Base-by-base conservation (phyloP, 2,113 vertebrate genomes). In the Anoplopoma fimbria region DNA sequence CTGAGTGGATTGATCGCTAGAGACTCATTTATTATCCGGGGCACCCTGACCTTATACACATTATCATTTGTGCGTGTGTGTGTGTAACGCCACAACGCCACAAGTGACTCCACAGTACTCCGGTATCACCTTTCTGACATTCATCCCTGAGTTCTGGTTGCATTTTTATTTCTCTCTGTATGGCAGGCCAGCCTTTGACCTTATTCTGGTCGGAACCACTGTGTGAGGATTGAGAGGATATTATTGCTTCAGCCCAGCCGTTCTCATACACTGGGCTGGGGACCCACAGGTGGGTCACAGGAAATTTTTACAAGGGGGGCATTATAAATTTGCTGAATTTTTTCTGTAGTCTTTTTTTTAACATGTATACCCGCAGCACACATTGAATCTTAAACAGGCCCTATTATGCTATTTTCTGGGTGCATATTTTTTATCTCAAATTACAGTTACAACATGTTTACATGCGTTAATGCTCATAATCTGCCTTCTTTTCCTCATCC, bases 1-100 rank as follows among this genome's bases (percentile, higher is more conserved):
- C 68, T 51, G 49, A 78, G 45, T 63, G 29, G 65, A 84, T 55
- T 86, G 71, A 87, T 90, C 69, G 78, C 47, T 38, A n/a, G 80
- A 69, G 74, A 77, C 47, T 83, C 53, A 49, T 87, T 82, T 77
- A 81, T 87, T 78, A 87, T 58, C 31, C 6, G 9, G 23, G 9
- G 47, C 55, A 62, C 61, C 70, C 70, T 76, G 60, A 79, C 45
- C 53, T 57, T 25, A 57, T 14, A 12, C 45, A 77, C 62, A 70
- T 55, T 42, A 12, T 36, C 21, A 49, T 47, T 47, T 51, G 12
- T 36, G 7, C 58, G 67, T 62, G 58, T 42, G 36, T 82, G 29
- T 62, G 27, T 69, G 25, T 57, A n/a, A n/a, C n/a, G n/a, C n/a
- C n/a, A n/a, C n/a, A 53, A 34, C 25, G 27, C 31, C 21, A 53